These are phyloP conservation scores for Drosophila stalkeri DNA, from an alignment of 2,888 invertebrate genomes.

Conservation along the genomic window DNA sequence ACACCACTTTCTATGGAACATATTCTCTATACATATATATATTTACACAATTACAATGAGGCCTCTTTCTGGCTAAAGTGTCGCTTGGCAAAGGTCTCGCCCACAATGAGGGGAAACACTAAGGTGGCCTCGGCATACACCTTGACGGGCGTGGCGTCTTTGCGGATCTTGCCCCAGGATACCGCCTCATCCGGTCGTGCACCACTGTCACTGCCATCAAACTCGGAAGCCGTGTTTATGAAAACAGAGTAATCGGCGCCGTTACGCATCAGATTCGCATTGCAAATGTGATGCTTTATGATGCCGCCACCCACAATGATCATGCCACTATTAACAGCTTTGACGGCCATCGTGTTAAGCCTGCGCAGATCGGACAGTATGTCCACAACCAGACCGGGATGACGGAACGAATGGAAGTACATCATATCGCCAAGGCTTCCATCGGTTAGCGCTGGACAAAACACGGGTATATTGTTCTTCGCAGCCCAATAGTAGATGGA, in stretches of 20 bases:
- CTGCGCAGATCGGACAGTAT: conserved; percentile 95
- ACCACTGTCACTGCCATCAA: conserved; percentile 99
- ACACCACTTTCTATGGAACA: conserved; percentile 32
- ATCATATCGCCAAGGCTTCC: conserved; percentile 99
- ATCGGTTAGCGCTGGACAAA: conserved; percentile 98
- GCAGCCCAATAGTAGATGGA: conserved; percentile 99
- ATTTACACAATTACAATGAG: conserved; percentile 43
- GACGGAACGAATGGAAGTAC: conserved; percentile 98
- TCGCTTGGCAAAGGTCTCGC: conserved; percentile 96
- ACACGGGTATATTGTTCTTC: conserved; percentile 98
- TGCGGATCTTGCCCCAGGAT: conserved; percentile 99
- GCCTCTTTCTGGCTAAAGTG: conserved; percentile 80
- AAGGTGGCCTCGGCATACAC: conserved; percentile 97
- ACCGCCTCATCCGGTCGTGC: conserved; percentile 99
- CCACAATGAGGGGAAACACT: conserved; percentile 97
- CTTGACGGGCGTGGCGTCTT: conserved; percentile 95
- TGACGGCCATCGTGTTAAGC: conserved; percentile 97
- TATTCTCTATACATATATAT: conserved; percentile 35
- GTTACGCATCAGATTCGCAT: conserved; percentile 99
- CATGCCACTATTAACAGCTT: conserved; percentile 97
- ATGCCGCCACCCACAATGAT: conserved; percentile 98
- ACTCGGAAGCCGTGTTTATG: conserved; percentile 97
- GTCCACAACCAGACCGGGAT: conserved; percentile 96
- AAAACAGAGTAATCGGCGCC: conserved; percentile 98
- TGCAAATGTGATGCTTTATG: conserved; percentile 99